phyloP scores from a whole-genome alignment of 2,797 vertebrate species.

The Etheostoma perlongum region DNA sequence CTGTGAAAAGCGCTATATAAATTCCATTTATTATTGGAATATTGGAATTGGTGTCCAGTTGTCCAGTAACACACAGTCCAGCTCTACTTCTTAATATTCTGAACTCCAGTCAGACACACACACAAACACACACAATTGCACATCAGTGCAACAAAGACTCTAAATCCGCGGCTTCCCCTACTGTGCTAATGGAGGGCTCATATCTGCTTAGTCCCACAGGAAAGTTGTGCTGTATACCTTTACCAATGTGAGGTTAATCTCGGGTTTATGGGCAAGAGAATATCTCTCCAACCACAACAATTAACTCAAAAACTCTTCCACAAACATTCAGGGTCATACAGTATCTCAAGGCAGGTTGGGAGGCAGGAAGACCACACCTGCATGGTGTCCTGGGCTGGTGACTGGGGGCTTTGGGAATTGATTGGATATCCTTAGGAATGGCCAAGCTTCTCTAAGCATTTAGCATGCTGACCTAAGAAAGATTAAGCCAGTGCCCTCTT shows the following conservation, averaged over 20 bases:
- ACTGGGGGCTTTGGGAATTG: conserved; percentile 70
- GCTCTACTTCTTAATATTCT: conserved; percentile 14
- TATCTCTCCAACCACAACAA: conserved; percentile 73
- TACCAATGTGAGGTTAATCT: conserved; percentile 76
- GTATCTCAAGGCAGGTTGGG: conserved; percentile 53
- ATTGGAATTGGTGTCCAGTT: conserved; percentile 1
- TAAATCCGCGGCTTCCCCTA: conserved; percentile 48
- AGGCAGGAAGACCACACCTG: conserved; percentile 45
- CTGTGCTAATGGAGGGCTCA: conserved; percentile 67
- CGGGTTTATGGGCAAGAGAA: conserved; percentile 68
- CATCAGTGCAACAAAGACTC: conserved; percentile 33
- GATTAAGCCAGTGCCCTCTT: conserved; percentile 74
- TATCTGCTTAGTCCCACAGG: conserved; percentile 70
- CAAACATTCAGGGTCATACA: conserved; percentile 64
- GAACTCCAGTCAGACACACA: conserved; percentile 23
- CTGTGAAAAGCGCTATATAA: no score
- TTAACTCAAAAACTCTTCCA: conserved; percentile 62
- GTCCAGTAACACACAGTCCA: background rate
- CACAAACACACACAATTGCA: conserved; percentile 12
- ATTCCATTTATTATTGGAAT: no score
- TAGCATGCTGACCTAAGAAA: conserved; percentile 77
- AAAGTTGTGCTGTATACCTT: conserved; percentile 67
- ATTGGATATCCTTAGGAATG: conserved; percentile 80
- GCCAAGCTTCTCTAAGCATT: conserved; percentile 64
- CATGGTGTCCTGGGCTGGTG: conserved; percentile 60